phyloP scores from a whole-genome alignment of 2,888 invertebrate genomes.

The Tinea trinotella region DNA sequence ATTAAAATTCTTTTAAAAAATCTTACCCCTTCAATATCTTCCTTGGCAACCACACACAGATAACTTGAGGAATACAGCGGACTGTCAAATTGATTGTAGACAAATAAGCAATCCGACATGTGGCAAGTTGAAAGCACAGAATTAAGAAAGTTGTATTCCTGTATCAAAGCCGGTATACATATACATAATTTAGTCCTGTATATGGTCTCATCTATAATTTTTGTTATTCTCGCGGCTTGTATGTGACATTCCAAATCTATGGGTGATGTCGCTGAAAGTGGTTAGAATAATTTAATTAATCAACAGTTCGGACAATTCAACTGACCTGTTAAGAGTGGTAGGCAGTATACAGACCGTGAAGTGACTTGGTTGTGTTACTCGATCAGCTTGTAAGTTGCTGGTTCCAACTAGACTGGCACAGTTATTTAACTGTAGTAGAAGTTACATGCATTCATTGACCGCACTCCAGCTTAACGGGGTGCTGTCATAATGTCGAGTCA shows the following conservation, averaged over 20 bases:
- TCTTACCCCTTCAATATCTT: constrained; percentile 52
- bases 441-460: no score
- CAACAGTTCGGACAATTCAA: no score
- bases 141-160: constrained; percentile 44
- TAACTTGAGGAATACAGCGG: constrained; percentile 49
- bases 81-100: constrained; percentile 61
- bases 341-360: no score
- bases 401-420: no score
- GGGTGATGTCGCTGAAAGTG: constrained; percentile 42
- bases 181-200: constrained; percentile 59
- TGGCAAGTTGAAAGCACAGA: constrained; percentile 38
- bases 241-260: constrained; percentile 67
- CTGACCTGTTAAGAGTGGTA: no score
- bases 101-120: constrained; percentile 53
- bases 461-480: no score
- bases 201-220: constrained; percentile 61
- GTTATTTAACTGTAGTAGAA: no score
- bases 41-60: constrained; percentile 49
- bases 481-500: no score
- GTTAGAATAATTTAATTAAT: no score
- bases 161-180: constrained; percentile 47
- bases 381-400: no score
- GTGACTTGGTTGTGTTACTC: no score
- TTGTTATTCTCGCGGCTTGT: constrained; percentile 66
- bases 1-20: not conserved